phyloP scores from a whole-genome alignment of 2,888 invertebrate species.

The Acanthosepion esculentum region DNA sequence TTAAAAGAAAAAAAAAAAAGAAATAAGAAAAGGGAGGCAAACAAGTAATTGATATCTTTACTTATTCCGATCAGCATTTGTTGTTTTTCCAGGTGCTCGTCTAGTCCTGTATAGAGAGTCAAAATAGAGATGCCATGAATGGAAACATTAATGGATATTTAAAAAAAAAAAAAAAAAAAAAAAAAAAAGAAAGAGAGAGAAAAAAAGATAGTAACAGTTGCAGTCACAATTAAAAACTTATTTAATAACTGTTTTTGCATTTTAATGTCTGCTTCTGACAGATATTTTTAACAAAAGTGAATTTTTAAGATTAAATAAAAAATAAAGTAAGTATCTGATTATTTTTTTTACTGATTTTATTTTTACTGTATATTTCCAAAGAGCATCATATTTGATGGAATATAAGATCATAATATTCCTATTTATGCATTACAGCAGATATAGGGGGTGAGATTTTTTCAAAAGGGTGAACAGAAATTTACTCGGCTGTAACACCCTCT shows the following conservation, averaged over 20 bases:
- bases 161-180: neutral
- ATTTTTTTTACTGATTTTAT: too few species aligned
- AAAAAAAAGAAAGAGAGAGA: neutral
- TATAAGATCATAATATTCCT: too few species aligned
- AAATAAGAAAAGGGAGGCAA: neutral
- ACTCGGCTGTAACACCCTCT: too few species aligned
- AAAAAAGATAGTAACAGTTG: neutral
- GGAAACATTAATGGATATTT: neutral
- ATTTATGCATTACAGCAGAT: too few species aligned
- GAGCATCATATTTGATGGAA: too few species aligned
- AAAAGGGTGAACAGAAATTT: too few species aligned
- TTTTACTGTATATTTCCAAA: too few species aligned
- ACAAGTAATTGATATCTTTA: neutral
- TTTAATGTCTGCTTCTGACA: too few species aligned
- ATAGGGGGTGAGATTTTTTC: too few species aligned
- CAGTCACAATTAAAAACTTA: neutral
- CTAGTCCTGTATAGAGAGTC: constrained; percentile 23
- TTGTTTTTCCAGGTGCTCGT: neutral
- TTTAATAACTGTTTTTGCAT: neutral
- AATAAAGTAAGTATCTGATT: too few species aligned
- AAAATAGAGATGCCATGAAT: neutral
- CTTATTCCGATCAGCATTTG: constrained; percentile 17
- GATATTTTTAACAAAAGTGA: too few species aligned
- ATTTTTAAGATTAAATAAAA: too few species aligned
- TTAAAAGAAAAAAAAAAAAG: neutral